phyloP scores from a whole-genome alignment of 1,140 invertebrate genomes.

The Pristionchus pacificus region DNA sequence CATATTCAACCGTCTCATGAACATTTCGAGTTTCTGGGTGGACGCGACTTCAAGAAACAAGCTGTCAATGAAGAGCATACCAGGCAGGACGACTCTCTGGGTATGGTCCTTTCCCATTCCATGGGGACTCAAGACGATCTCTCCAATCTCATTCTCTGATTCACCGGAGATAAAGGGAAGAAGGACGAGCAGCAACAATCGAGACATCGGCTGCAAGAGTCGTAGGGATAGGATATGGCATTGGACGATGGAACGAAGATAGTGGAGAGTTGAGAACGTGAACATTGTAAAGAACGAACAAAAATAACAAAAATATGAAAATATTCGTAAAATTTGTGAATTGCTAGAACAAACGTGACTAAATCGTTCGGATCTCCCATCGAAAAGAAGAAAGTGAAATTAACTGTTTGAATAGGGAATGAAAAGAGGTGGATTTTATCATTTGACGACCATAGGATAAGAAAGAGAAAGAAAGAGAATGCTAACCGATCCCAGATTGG shows the following conservation, averaged over 20 bases:
- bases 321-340: conserved; percentile 1
- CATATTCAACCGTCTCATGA: conserved; percentile 14
- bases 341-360: too few relatives aligned
- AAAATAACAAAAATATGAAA: neutral
- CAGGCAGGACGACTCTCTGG: conserved; percentile 51
- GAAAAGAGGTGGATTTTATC: too few relatives aligned
- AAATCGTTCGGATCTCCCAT: too few relatives aligned
- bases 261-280: neutral
- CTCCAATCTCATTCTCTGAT: conserved; percentile 8
- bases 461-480: too few relatives aligned
- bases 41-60: neutral
- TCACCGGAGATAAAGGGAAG: conserved; percentile 5
- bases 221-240: neutral
- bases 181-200: too few relatives aligned
- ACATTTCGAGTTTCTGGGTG: conserved; percentile 4
- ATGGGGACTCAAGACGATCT: conserved; percentile 47
- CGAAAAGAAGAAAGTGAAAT: too few relatives aligned
- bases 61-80: conserved; percentile 14
- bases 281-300: neutral
- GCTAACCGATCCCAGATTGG: too few relatives aligned
- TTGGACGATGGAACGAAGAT: conserved; percentile 2
- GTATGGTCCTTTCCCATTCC: conserved; percentile 46
- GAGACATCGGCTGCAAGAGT: too few relatives aligned
- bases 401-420: too few relatives aligned
- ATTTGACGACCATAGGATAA: too few relatives aligned